phyloP scores from a whole-genome alignment of 2,797 vertebrate species.

The Eidolon dupreanum region DNA sequence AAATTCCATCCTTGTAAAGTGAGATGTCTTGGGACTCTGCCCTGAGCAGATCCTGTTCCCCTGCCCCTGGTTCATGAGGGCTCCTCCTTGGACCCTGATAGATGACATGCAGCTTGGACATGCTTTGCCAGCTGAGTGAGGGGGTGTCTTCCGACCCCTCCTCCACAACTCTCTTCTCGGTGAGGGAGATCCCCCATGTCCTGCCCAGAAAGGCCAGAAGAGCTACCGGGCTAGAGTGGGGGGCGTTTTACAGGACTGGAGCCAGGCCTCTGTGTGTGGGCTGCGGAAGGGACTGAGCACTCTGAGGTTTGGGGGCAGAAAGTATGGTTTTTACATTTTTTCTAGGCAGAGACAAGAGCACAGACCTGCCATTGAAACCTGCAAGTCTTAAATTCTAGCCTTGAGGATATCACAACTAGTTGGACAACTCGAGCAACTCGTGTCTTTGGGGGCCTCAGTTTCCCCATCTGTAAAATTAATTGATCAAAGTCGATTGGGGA shows the following conservation, averaged over 20 bases:
- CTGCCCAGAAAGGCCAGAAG: background rate
- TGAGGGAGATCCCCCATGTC: background rate
- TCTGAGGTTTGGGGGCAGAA: background rate
- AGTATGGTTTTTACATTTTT: background rate
- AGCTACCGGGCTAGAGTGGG: background rate
- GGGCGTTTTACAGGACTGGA: background rate
- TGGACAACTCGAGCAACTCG: background rate
- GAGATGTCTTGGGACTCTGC: conserved; percentile 41
- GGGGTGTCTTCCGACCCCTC: background rate
- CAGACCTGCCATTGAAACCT: background rate
- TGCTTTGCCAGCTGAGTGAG: accelerated
- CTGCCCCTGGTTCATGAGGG: background rate
- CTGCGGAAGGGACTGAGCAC: background rate
- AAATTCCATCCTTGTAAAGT: conserved; percentile 73
- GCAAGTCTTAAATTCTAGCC: background rate
- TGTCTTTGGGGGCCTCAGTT: background rate
- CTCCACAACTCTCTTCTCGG: background rate
- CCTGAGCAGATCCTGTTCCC: background rate
- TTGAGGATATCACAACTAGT: background rate
- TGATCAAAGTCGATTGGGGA: background rate
- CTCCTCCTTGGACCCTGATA: background rate
- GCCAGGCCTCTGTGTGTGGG: background rate
- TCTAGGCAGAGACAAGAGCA: background rate
- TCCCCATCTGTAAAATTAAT: background rate
- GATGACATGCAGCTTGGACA: background rate